A percentile compares a stretch with the other conserved stretches of the same genome.
Evolutionary conservation across 2,888 invertebrate genomes (phyloP).

Genomic region (Oscheius onirici): DNA sequence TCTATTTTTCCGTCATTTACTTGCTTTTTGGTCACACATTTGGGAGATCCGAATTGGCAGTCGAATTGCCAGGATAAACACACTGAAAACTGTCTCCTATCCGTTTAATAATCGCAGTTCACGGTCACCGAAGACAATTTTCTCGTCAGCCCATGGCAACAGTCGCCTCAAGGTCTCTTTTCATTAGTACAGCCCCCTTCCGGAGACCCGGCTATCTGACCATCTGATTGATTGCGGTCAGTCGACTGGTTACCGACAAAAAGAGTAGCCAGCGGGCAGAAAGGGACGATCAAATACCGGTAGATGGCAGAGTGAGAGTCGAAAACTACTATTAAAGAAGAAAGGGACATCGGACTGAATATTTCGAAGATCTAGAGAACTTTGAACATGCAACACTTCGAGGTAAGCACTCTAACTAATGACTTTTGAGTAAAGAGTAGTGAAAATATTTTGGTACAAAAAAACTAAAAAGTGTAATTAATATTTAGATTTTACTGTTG

Average conservation of each 20-base stretch:
- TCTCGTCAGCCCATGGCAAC: slow-evolving; percentile 20
- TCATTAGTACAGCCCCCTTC: background rate
- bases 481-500: too few species aligned
- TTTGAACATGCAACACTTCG: too few species aligned
- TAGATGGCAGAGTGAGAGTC: slow-evolving; percentile 7
- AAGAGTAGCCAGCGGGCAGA: slow-evolving; percentile 2
- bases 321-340: background rate
- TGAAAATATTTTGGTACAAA: too few species aligned
- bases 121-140: slow-evolving; percentile 23
- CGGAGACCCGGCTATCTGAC: slow-evolving; percentile 8
- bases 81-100: slow-evolving; percentile 46
- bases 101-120: slow-evolving; percentile 1
- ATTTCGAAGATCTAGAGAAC: too few species aligned
- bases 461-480: too few species aligned
- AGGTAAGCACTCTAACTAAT: too few species aligned
- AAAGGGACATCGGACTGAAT: too few species aligned
- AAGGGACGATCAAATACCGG: slow-evolving; percentile 12
- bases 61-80: slow-evolving; percentile 70
- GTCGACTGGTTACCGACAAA: slow-evolving; percentile 22
- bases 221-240: slow-evolving; percentile 35
- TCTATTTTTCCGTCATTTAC: slow-evolving; percentile 64
- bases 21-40: slow-evolving; percentile 57
- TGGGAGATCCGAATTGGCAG: slow-evolving; percentile 67
- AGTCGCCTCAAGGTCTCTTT: slow-evolving; percentile 8
- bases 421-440: too few species aligned